These are phyloP conservation scores for Gonatopus flavifemur DNA, from an alignment of 1,140 invertebrate genomes.

Conservation along the genomic window DNA sequence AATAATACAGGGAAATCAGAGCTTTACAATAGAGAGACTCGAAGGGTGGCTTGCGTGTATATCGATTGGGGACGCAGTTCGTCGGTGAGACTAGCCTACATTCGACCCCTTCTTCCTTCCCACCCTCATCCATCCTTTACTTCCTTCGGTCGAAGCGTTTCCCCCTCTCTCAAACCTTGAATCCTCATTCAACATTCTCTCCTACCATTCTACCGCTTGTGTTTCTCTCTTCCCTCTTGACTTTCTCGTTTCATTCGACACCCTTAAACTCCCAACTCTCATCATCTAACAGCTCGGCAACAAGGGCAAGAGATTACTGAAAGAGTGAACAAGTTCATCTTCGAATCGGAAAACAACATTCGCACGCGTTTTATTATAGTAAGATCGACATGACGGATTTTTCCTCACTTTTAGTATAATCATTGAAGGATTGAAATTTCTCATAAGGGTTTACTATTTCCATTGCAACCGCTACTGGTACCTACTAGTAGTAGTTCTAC, in stretches of 20 bases:
- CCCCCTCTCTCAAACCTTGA: constrained; percentile 25
- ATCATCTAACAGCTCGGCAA: too few relatives aligned
- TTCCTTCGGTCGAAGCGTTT: constrained; percentile 15
- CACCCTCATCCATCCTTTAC: constrained; percentile 19
- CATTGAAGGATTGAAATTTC: too few relatives aligned
- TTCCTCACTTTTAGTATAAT: too few relatives aligned
- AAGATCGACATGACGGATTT: too few relatives aligned
- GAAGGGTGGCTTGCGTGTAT: constrained; percentile 35
- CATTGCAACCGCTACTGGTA: too few relatives aligned
- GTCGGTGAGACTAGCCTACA: constrained; percentile 50
- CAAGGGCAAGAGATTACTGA: too few relatives aligned
- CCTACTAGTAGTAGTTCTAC: too few relatives aligned
- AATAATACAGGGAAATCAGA: constrained; percentile 11
- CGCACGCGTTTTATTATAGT: too few relatives aligned
- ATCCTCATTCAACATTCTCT: constrained; percentile 46
- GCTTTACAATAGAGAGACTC: constrained; percentile 1
- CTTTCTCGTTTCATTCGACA: constrained; percentile 2
- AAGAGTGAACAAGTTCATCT: too few relatives aligned
- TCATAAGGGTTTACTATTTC: too few relatives aligned
- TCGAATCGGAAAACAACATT: too few relatives aligned
- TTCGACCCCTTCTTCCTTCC: constrained; percentile 38
- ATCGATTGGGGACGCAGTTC: constrained; percentile 56
- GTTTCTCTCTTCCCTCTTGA: background rate
- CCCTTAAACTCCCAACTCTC: background rate
- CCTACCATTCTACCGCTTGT: constrained; percentile 1